These are phyloP conservation scores for Lycophotia porphyrea DNA, from an alignment of 2,888 invertebrate genomes.

Conservation along the genomic window DNA sequence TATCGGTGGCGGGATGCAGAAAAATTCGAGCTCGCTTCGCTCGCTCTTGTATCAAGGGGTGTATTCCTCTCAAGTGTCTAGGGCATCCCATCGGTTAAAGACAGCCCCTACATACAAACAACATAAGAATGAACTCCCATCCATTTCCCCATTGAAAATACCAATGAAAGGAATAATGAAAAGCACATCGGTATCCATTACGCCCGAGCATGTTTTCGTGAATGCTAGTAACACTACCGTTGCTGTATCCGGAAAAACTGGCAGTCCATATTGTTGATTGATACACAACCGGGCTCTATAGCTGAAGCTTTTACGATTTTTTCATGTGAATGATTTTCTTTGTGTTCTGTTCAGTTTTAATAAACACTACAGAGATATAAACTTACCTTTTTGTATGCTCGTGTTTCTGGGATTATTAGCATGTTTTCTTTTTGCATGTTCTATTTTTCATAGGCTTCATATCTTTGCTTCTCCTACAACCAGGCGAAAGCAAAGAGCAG, in stretches of 20 bases:
- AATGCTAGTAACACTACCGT: slow-evolving; percentile 32
- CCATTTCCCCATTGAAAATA: slow-evolving; percentile 36
- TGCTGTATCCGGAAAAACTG: slow-evolving; percentile 29
- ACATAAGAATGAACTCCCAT: slow-evolving; percentile 40
- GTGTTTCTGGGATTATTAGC: background rate
- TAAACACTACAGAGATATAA: background rate
- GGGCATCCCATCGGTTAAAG: too few species aligned
- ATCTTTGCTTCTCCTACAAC: too few species aligned
- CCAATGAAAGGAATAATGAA: slow-evolving; percentile 47
- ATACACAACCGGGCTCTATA: slow-evolving; percentile 12
- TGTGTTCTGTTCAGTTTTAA: background rate
- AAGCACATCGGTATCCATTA: slow-evolving; percentile 52
- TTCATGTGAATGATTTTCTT: slow-evolving; percentile 6
- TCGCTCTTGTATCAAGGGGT: too few species aligned
- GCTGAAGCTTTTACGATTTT: slow-evolving; percentile 6
- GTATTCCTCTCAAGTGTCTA: too few species aligned
- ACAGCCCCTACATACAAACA: background rate
- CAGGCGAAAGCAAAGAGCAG: too few species aligned
- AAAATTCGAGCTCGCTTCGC: too few species aligned
- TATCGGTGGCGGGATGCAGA: too few species aligned
- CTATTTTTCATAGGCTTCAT: too few species aligned
- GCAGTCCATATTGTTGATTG: slow-evolving; percentile 43
- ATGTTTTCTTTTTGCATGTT: too few species aligned
- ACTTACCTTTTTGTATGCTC: background rate
- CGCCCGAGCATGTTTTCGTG: slow-evolving; percentile 41